Evolutionary conservation across 2,888 invertebrate genomes (phyloP), one percentile per base, ranked within the genome.

Genomic region (Periphyllus acericola): DNA sequence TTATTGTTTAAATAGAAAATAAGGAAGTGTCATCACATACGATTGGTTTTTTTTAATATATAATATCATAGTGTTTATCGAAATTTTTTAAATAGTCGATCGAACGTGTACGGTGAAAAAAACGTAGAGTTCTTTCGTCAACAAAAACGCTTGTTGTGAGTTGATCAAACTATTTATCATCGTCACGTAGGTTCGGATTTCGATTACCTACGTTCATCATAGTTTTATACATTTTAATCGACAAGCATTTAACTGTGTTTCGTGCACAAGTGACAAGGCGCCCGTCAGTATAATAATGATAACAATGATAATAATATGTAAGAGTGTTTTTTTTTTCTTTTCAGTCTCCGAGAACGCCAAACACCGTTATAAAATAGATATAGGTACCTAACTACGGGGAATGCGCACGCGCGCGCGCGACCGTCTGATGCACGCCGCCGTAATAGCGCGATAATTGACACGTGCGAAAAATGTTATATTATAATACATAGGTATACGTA

Each of bases 361-460:
- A 74, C 36, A 74, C 74, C 74, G 74, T 74, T 74, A 74, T 36
- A 74, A 74, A 74, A 74, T 29, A 68, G n/a, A 68, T 3, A 29
- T 29, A 68, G n/a, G n/a, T n/a, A n/a, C n/a, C n/a, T n/a, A n/a
- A n/a, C n/a, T n/a, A n/a, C n/a, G n/a, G n/a, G n/a, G n/a, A n/a
- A n/a, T n/a, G n/a, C n/a, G n/a, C n/a, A 17, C 21, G 4, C 19
- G 19, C 72, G 72, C 19, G 34, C 34, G 34, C 72, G 72, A 6
- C 68, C 19, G 17, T 55, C 21, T 60, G 60, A 25, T 25, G 29
- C 14, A 71, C 36, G 36, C 29, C 74, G 5, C 29, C 74, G 74
- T 60, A 52, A 52, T 83, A 52, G 74, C 55, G 29, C 55, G 29
- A 55, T 83, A 83, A 83, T 83, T 60, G 83, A 83, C 83, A 83